Evolutionary conservation across 92 coral and sea anemone species (phyloP), one percentile per base, ranked within the genome.

Genomic region (Anthopleura xanthogrammica): DNA sequence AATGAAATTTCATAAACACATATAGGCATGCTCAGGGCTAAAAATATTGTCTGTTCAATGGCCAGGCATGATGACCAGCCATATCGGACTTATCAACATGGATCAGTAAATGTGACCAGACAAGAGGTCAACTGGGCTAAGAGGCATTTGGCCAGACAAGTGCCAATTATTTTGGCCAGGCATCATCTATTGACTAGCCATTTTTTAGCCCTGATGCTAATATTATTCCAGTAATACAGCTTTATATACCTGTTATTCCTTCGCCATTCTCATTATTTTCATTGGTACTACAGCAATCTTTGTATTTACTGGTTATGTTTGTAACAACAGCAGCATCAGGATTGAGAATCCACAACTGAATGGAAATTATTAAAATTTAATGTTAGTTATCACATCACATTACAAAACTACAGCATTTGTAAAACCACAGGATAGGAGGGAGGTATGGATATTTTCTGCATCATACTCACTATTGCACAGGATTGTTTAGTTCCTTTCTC

Each of bases 331-430:
- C 89, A 22, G 98, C 83, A 71, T 89, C 91, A 5, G 95, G 52
- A 87, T 94, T 94, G 60, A 94, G 66, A 56, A 94, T 84, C 98
- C 98, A 94, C 42, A 94, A 74, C 98, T 94, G 78, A 77, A 66
- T 73, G 39, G 48, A 52, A 72, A 41, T 36, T 16, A 62, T 41
- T n/a, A n/a, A n/a, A 19, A 3, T 24, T n/a, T n/a, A n/a, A 43
- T 1, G 20, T 40, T 41, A 54, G 16, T n/a, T n/a, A n/a, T n/a
- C n/a, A 76, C 55, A 46, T 2, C 50, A 46, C 50, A 46, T 3
- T 46, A 9, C 50, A 46, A 46, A 46, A 5, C 9, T 46, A 2
- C 50, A 46, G 9, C 50, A 46, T 46, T 46, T 43, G 2, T n/a
- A 43, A 4, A 46, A 46, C 50, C 50, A 43, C 50, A 29, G 1